Evolutionary conservation across 2,113 vertebrate genomes (phyloP).

Genomic region (Megaceryle torquata): DNA sequence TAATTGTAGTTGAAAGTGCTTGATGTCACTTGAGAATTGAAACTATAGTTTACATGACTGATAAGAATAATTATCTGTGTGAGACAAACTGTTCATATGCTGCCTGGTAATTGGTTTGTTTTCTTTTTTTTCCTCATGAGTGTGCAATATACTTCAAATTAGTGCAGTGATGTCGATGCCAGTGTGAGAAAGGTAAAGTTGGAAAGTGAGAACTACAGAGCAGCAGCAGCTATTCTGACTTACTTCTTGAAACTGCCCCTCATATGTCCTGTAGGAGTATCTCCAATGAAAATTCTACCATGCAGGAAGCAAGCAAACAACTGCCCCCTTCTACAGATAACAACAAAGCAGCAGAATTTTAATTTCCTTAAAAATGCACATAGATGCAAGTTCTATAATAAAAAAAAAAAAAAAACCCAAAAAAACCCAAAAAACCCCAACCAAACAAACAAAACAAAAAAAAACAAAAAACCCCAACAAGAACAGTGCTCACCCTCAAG

Average conservation of each 20-base stretch:
- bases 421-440: no score
- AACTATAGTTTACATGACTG: not conserved
- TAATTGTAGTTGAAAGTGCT: not conserved
- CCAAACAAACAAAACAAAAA: no score
- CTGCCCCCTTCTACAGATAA: not conserved
- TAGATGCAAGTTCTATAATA: not conserved
- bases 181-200: not conserved
- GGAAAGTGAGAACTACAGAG: not conserved
- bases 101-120: not conserved
- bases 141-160: not conserved
- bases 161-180: not conserved
- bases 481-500: not conserved
- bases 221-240: not conserved
- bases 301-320: not conserved
- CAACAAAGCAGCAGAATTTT: not conserved
- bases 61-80: not conserved
- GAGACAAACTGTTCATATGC: not conserved
- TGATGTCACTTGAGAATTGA: not conserved
- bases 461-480: no score
- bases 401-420: not conserved
- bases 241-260: not conserved
- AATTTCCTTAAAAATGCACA: not conserved
- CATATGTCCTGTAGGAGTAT: not conserved
- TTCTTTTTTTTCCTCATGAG: not conserved
- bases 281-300: not conserved